These are phyloP conservation scores for Canis aureus DNA, from an alignment of 2,113 vertebrate species.

Conservation along the genomic window DNA sequence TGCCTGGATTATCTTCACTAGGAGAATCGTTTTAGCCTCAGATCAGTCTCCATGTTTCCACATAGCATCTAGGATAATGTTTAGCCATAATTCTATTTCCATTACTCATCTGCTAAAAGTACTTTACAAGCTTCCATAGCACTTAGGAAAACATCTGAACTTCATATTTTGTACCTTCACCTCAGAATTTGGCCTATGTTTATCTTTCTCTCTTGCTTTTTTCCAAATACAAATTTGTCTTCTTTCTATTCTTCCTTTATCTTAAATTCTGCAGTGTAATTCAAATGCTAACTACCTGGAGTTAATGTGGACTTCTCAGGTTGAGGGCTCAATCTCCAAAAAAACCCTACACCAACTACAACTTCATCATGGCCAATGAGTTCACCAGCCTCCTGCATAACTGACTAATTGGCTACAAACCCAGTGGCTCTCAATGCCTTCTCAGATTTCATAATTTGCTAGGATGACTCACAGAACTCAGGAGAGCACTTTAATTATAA, in stretches of 20 bases:
- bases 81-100: neutral
- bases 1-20: neutral
- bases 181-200: neutral
- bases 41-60: neutral
- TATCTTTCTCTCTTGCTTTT: neutral
- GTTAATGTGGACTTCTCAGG: neutral
- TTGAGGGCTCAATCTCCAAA: neutral
- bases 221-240: neutral
- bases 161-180: neutral
- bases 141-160: neutral
- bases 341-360: neutral
- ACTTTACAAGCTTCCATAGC: neutral
- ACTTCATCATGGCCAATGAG: neutral
- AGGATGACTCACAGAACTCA: neutral
- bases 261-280: neutral
- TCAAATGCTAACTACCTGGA: neutral
- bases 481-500: neutral
- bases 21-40: accelerated
- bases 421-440: neutral
- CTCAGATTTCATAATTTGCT: neutral
- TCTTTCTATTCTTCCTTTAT: neutral
- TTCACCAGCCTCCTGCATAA: neutral
- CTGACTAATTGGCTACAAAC: no score
- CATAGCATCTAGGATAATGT: neutral
- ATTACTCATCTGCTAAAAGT: neutral